Base-by-base conservation (phyloP, 2,797 vertebrate genomes). In the Cichlasoma orientale region DNA sequence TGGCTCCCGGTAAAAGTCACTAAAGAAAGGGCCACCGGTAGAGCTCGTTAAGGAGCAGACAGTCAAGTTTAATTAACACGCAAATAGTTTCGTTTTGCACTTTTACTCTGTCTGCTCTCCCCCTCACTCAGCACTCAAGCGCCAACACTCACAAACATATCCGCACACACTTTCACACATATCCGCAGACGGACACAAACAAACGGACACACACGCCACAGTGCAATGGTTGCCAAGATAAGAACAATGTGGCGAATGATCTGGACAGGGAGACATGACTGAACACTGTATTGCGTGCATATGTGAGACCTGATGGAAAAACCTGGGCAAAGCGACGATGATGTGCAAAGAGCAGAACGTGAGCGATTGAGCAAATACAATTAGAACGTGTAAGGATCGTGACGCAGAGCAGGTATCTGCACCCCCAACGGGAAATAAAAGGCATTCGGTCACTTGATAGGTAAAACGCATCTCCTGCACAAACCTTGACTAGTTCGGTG, bases 401-500 rank as follows among this genome's bases (percentile, higher is more conserved):
- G 71, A 50, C 53, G 12, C 31, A 44, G 27, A 58, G 38, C 50
- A 27, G 19, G 31, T 50, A 13, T 33, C 56, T 52, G 31, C 21
- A 44, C 16, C 44, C 18, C 18, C 72, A 58, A 76, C 9, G 8
- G 18, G 36, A 78, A n/a, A 47, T 50, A 21, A 61, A 81, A 75
- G 11, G 16, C 27, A 25, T 68, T 2, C 11, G 58, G 18, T 18
- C 11, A 44, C 21, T n/a, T 66, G n/a, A 19, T 21, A 31, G n/a
- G 61, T 56, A n/a, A 53, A 10, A 59, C 11, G 55, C 38, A 27
- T 21, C 56, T 13, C 57, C 25, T 52, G 8, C 59, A 91, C 89
- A 94, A 93, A 99, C 98, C 97, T 97, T 97, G 92, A 95, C 95
- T 79, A 99, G 94, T 14, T 94, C 94, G 78, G 97, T 96, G 72